Evolutionary conservation across 2,113 vertebrate species (phyloP), one percentile per base, ranked within the genome.

Genomic region (Chionomys nivalis): DNA sequence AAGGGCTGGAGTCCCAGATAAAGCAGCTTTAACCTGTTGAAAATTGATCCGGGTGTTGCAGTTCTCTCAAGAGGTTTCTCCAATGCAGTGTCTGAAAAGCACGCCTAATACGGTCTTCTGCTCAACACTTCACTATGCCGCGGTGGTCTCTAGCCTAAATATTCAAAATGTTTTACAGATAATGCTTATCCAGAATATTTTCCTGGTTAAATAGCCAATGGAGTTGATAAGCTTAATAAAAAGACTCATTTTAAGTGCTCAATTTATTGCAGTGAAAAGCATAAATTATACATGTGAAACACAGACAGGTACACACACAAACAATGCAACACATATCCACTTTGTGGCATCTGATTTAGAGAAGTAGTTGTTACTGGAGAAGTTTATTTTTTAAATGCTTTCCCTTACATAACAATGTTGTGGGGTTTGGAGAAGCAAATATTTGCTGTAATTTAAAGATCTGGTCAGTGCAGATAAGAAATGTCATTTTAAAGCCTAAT

Each of bases 21-120:
- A 9, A 96, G 7, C 55, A 94, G 19, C 0, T 77, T 98, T 94
- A 88, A 99, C 98, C 97, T 98, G 98, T 97, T 98, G 98, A 98
- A 97, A 96, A 97, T 47, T 87, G 94, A 88, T 89, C 47, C 86
- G 96, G 66, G 28, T 52, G 76, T 79, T 95, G 92, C 21, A 7
- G 55, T 92, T 83, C 58, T 75, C 78, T 77, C 89, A 97, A 95
- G 95, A 36, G 49, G 26, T 63, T 94, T 92, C 42, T 77, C 55
- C 39, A 77, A 24, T 24, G 82, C 75, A 44, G 36, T 93, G 94
- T 91, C 42, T 65, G 91, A 79, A 66, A 66, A 95, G 76, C 17
- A 68, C 17, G 4, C 17, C 89, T 85, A 92, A 91, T n/a, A 73
- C 79, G 49, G 0, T 86, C 4, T 10, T 85, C n/a, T 75, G 72